phyloP scores from a whole-genome alignment of 2,797 vertebrate genomes.

The Hipposideros larvatus region DNA sequence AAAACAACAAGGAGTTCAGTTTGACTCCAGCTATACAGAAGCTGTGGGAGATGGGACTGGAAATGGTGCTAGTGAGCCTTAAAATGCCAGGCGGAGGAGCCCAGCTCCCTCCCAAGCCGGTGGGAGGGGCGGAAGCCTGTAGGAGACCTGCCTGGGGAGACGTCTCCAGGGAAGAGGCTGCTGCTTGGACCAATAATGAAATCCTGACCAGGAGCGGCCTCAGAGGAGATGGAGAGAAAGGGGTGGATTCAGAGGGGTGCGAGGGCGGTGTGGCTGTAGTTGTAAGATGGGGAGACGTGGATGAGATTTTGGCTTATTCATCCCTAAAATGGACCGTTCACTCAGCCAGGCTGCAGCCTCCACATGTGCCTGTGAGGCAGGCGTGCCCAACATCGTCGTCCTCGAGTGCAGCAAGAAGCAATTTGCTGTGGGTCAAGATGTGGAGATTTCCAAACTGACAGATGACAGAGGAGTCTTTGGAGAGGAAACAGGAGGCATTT shows the following conservation, averaged over 20 bases:
- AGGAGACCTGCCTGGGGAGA: not conserved
- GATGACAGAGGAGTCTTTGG: not conserved
- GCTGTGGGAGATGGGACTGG: not conserved
- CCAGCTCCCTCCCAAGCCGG: not conserved
- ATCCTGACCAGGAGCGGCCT: not conserved
- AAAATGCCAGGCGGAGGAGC: not conserved
- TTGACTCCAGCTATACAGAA: not conserved
- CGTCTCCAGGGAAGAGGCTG: not conserved
- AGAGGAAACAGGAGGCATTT: not conserved
- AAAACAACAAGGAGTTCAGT: not conserved
- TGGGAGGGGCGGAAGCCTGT: not conserved
- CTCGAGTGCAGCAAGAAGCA: not conserved
- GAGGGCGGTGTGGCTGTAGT: not conserved
- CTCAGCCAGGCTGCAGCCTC: not conserved
- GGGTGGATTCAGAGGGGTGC: not conserved
- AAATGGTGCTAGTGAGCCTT: not conserved
- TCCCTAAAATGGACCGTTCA: not conserved
- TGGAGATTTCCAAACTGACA: constrained; percentile 66
- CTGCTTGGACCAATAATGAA: not conserved
- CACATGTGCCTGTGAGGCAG: fast-evolving
- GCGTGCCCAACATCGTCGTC: fast-evolving
- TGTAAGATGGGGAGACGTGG: not conserved
- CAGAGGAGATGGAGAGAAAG: not conserved
- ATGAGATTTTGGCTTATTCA: not conserved
- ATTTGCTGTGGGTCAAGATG: constrained; percentile 70